phyloP scores from a whole-genome alignment of 2,797 vertebrate species.

The Oophaga sylvatica region DNA sequence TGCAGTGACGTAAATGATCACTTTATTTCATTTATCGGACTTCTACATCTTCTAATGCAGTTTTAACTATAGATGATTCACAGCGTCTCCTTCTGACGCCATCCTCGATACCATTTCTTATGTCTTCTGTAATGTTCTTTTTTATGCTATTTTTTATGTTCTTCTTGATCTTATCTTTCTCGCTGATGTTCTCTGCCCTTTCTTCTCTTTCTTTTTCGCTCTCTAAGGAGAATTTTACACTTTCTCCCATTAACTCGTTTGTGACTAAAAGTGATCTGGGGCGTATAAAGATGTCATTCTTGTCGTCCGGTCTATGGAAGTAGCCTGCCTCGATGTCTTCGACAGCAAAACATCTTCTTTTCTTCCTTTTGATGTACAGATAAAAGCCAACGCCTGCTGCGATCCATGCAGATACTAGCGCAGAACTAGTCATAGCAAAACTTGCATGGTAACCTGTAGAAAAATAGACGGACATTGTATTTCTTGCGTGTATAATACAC shows the following conservation, averaged over 20 bases:
- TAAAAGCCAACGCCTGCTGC: neutral
- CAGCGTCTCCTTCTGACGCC: too few species aligned
- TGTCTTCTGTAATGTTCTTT: neutral
- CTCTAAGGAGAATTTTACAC: neutral
- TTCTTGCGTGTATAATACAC: too few species aligned
- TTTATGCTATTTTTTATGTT: neutral
- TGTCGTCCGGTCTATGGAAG: neutral
- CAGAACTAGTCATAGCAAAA: too few species aligned
- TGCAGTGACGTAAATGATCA: too few species aligned
- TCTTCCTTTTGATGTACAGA: neutral
- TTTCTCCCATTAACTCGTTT: neutral
- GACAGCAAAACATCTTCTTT: neutral
- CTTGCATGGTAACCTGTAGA: too few species aligned
- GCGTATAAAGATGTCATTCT: neutral
- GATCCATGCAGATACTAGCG: too few species aligned
- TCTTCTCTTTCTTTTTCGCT: neutral
- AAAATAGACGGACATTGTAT: too few species aligned
- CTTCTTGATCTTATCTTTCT: neutral
- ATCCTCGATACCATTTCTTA: neutral
- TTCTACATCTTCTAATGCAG: neutral
- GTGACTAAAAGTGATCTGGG: neutral
- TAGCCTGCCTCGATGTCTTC: neutral
- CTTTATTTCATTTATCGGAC: neutral
- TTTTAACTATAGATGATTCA: neutral
- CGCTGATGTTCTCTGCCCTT: neutral